Conservation (phyloP, 2,113 vertebrate species). For the Gobius niger region DNA sequence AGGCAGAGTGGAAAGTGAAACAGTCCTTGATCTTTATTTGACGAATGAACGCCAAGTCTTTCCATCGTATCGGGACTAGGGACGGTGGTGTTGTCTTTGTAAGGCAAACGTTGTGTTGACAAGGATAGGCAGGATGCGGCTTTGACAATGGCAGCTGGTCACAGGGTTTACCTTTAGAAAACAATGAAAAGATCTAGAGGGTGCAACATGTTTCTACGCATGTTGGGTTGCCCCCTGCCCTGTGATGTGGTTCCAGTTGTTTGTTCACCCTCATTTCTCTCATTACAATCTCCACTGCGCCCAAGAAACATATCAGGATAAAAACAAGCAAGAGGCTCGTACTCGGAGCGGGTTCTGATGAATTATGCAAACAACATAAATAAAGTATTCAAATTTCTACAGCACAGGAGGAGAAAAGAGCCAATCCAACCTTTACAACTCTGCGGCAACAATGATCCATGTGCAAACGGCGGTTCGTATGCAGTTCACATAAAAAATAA, state of each 20-base stretch:
- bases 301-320: conserved; percentile 4
- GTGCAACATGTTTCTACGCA: too few species aligned
- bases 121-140: background rate
- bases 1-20: background rate
- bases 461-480: background rate
- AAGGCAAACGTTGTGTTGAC: background rate
- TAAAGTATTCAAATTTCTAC: conserved; percentile 1
- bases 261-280: too few species aligned
- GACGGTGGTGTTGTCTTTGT: background rate
- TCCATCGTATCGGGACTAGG: background rate
- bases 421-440: background rate
- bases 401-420: background rate
- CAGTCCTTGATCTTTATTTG: background rate
- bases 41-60: background rate
- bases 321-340: background rate
- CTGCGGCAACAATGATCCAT: background rate
- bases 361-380: conserved; percentile 11
- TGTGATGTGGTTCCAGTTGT: too few species aligned
- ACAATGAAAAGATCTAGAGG: too few species aligned
- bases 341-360: background rate
- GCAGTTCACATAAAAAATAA: background rate
- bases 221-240: too few species aligned
- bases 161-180: too few species aligned
- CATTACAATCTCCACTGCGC: background rate
- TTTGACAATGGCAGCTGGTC: too few species aligned